A percentile compares a stretch with the other conserved stretches of the same genome.
phyloP scores from a whole-genome alignment of 2,797 vertebrate species.

The Alca torda region DNA sequence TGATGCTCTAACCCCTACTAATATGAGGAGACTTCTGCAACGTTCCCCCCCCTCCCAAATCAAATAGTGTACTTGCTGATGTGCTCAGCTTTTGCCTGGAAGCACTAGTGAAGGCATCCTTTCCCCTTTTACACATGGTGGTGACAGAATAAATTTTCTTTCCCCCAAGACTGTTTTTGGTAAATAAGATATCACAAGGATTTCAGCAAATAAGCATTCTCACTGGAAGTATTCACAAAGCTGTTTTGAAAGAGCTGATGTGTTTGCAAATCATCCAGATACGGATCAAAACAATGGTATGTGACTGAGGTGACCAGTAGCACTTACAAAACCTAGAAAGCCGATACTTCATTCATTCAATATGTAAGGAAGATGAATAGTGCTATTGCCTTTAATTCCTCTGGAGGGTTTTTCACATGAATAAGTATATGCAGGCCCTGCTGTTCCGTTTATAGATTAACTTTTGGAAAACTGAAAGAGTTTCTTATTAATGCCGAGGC shows the following conservation, averaged over 20 bases:
- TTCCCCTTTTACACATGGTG: not conserved
- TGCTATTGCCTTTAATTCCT: slow-evolving; percentile 28
- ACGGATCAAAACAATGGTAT: not conserved
- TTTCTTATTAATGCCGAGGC: not conserved
- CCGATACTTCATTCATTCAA: not conserved
- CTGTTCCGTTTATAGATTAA: slow-evolving; percentile 29
- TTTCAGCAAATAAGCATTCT: not conserved
- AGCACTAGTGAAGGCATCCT: not conserved
- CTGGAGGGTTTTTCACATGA: slow-evolving; percentile 30
- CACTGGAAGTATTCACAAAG: not conserved
- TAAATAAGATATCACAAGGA: not conserved
- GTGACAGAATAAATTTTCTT: not conserved
- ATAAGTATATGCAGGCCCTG: slow-evolving; percentile 20
- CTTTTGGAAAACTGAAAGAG: not conserved
- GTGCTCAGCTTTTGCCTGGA: not conserved
- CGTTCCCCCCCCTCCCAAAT: no score
- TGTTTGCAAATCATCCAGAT: not conserved
- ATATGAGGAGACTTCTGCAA: not conserved
- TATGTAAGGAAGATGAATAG: slow-evolving; percentile 23
- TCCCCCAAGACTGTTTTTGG: not conserved
- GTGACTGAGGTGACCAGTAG: not conserved
- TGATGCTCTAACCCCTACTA: not conserved
- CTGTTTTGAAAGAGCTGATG: not conserved
- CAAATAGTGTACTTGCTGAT: not conserved
- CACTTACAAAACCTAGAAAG: not conserved